Conservation (phyloP, 1,140 invertebrate species). For the Fragariocoptes setiger region DNA sequence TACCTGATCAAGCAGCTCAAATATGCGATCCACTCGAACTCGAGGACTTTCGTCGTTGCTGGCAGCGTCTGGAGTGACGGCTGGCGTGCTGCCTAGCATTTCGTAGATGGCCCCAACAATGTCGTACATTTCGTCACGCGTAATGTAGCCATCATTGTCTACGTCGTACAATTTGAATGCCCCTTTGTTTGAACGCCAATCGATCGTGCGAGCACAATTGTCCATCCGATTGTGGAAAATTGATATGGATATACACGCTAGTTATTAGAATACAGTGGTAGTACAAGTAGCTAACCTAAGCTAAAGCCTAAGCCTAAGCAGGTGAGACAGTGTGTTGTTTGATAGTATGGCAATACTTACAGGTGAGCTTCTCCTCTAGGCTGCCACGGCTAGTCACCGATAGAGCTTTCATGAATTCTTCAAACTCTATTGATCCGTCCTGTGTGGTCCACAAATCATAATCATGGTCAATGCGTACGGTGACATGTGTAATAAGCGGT, state of each 20-base stretch:
- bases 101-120: conserved; percentile 96
- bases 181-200: too few relatives aligned
- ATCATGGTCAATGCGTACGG: too few relatives aligned
- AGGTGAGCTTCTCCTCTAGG: conserved; percentile 78
- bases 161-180: conserved; percentile 86
- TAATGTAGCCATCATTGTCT: conserved; percentile 91
- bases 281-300: not conserved
- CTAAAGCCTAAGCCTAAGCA: not conserved
- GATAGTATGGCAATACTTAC: conserved; percentile 32
- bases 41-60: conserved; percentile 41
- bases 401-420: conserved; percentile 77
- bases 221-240: too few relatives aligned
- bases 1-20: conserved; percentile 73
- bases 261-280: not conserved
- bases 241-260: conserved; percentile 3
- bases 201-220: too few relatives aligned
- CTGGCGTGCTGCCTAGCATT: conserved; percentile 56
- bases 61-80: conserved; percentile 15
- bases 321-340: too few relatives aligned
- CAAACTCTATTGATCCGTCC: conserved; percentile 90
- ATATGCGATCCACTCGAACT: conserved; percentile 82
- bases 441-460: too few relatives aligned
- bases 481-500: too few relatives aligned
- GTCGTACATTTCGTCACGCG: conserved; percentile 86
- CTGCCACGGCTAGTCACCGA: conserved; percentile 83